These are phyloP conservation scores for Chelonia mydas DNA, from an alignment of 2,797 vertebrate species.

Conservation along the genomic window DNA sequence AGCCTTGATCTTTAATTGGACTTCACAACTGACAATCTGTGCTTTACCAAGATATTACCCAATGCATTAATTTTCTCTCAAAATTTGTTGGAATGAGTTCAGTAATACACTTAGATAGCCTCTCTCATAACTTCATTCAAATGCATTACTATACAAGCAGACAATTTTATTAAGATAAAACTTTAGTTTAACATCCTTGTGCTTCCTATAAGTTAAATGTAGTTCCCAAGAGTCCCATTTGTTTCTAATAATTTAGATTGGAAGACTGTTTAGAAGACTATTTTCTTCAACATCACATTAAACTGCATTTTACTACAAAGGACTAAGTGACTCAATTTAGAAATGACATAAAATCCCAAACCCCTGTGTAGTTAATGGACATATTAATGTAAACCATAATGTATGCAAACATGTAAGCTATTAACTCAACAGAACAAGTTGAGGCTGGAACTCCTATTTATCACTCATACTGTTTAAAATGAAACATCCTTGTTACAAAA, in stretches of 20 bases:
- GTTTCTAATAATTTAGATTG: background rate
- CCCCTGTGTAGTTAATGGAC: background rate
- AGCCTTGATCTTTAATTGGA: conserved; percentile 23
- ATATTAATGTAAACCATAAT: background rate
- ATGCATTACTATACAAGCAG: conserved; percentile 11
- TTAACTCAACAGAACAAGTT: background rate
- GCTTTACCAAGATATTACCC: background rate
- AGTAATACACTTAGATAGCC: background rate
- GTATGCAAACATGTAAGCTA: background rate
- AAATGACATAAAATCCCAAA: background rate
- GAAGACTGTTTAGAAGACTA: background rate
- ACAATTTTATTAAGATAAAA: conserved; percentile 31
- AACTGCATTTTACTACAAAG: background rate
- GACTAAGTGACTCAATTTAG: background rate
- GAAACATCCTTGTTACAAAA: background rate
- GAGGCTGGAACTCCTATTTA: background rate
- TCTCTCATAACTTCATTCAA: conserved; percentile 30
- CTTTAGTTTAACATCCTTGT: conserved; percentile 11
- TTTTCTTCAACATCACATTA: background rate
- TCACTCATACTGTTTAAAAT: background rate
- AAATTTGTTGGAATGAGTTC: conserved; percentile 23
- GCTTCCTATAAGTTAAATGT: conserved; percentile 2
- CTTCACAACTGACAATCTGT: conserved; percentile 6
- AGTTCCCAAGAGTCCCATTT: background rate
- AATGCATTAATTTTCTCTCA: background rate